Evolutionary conservation across 2,797 vertebrate species (phyloP), one percentile per base, ranked within the genome.

Genomic region (Pantherophis alleghaniensis): DNA sequence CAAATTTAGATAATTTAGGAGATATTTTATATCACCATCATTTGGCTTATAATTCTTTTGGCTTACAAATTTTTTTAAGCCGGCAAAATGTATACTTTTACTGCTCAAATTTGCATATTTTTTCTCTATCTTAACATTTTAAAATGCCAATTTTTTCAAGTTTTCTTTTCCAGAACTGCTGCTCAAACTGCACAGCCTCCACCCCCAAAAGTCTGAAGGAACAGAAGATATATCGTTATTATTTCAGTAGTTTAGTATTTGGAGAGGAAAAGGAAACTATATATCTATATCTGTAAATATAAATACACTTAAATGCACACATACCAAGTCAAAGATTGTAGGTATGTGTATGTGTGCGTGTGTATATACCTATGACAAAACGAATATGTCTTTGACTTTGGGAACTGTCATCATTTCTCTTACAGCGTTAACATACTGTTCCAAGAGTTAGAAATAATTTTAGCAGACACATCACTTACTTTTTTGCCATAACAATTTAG

Each of bases 1-100:
- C 79, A 6, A 90, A 90, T 95, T 93, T 92, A 93, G 61, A 51
- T 60, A 92, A 51, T 69, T 93, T 92, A 95, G 79, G 93, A 92
- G 93, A 92, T 86, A 92, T 93, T 94, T 51, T 95, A 95, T 94
- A 61, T 96, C 91, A 96, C 56, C 88, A 91, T 96, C 91, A 2
- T 97, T 98, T 96, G 94, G 97, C 97, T 97, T 97, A 97, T 97
- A 97, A 97, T 94, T 95, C 93, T 94, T 96, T 90, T 95, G 56
- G 69, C 95, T 97, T 47, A 47, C 10, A 42, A 24, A 96, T 96
- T 91, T 95, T 94, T 91, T 86, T 93, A 92, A 92, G 92, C 88
- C 93, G 90, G 66, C 95, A 92, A 96, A 92, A 95, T 22, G 57
- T 61, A 11, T 95, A 94, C 13, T 90, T 96, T 94, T 89, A 86